A percentile compares a stretch with the other conserved stretches of the same genome.
phyloP scores from a whole-genome alignment of 1,140 invertebrate genomes.

The Stegodyphus mimosarum region DNA sequence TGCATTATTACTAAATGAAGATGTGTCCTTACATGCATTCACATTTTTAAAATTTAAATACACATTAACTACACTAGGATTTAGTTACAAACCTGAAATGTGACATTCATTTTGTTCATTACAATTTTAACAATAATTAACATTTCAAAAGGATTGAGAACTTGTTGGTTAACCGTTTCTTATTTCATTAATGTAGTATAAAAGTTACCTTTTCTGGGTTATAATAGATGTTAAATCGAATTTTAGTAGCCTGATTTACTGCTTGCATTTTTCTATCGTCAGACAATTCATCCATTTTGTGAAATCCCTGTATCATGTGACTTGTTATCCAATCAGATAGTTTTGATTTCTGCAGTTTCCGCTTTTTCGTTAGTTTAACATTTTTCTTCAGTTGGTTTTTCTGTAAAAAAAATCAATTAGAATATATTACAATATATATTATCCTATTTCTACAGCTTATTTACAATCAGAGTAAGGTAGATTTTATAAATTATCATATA shows the following conservation, averaged over 20 bases:
- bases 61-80: not conserved
- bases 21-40: not conserved
- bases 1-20: not conserved
- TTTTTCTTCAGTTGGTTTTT: not conserved
- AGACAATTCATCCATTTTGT: constrained; percentile 53
- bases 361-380: not conserved
- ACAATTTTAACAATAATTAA: not conserved
- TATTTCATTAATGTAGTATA: too few species aligned
- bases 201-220: constrained; percentile 63
- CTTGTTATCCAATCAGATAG: not conserved
- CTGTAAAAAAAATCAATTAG: not conserved
- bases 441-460: not conserved
- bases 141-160: not conserved
- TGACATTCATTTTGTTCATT: not conserved
- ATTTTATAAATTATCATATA: not conserved
- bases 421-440: not conserved
- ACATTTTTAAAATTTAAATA: not conserved
- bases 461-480: not conserved
- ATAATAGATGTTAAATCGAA: constrained; percentile 56
- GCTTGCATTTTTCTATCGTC: constrained; percentile 35
- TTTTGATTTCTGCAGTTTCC: not conserved
- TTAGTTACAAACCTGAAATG: not conserved
- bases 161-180: not conserved
- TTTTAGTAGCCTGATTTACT: constrained; percentile 9
- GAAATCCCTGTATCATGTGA: constrained; percentile 49